Base-by-base conservation (phyloP, 2,888 invertebrate species). In the Heliconius aoede region DNA sequence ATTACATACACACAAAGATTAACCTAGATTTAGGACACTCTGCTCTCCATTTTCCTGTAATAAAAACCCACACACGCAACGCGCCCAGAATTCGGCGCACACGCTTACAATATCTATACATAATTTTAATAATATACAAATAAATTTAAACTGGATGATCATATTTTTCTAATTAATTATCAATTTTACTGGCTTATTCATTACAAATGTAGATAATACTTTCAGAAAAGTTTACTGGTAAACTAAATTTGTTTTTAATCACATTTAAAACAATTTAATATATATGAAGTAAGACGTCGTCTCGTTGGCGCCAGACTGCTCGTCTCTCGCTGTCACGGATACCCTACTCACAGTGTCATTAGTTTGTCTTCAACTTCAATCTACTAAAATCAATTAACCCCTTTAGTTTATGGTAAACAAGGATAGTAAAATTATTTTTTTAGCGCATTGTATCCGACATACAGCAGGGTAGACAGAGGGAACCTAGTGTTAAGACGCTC, bases 231-330 rank as follows among this genome's bases (percentile, higher is more conserved):
- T 2, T 60, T 26, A 60, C 60, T 40, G 3, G 15, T 40, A 65
- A 40, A 40, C 18, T 24, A 65, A 65, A 65, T 40, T 65, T 65
- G 13, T 11, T 3, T 40, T 61, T 61, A 60, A 61, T 72, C 28
- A 13, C n/a, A 28, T 72, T 72, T 28, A 61, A 40, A 40, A 15
- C 51, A 51, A 55, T 30, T 69, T 55, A 55, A 69, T 55, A 24
- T 32, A 55, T 58, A 55, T 32, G 51, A 55, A 46, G 32, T 30
- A 55, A 32, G 55, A 55, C 24, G n/a, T 30, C 24, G n/a, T 24
- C n/a, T 30, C 30, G 13, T 72, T 72, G 72, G 72, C 72, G 72
- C 72, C 72, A 72, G 72, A 61, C 72, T 28, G 36, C 72, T 72
- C 61, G 72, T 61, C 72, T 61, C 72, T 51, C n/a, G 32, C 58